These are phyloP conservation scores for Anastrepha obliqua DNA, from an alignment of 1,140 invertebrate species.

Conservation along the genomic window DNA sequence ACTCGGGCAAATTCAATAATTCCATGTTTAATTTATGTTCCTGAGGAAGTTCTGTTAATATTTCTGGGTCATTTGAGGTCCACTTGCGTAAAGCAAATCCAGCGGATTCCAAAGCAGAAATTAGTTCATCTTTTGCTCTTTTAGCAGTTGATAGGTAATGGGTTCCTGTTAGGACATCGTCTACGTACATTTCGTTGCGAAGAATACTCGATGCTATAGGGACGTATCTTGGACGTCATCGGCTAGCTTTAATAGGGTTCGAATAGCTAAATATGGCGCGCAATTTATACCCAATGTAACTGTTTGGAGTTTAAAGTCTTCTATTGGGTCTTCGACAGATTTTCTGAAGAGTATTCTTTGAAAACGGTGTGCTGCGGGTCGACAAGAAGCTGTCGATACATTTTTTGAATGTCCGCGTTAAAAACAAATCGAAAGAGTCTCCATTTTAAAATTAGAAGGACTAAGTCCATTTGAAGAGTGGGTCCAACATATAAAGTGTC, in stretches of 20 bases:
- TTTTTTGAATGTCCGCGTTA: conserved; percentile 65
- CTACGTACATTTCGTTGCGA: too few species aligned
- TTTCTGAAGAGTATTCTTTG: conserved; percentile 66
- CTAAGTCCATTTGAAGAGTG: conserved; percentile 51
- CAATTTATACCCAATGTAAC: too few species aligned
- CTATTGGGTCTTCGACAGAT: too few species aligned
- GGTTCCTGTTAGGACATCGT: too few species aligned
- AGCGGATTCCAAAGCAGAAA: too few species aligned
- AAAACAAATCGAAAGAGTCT: conserved; percentile 56
- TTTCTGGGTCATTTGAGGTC: neutral
- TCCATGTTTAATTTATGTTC: neutral
- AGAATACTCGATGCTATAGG: too few species aligned
- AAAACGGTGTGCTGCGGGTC: conserved; percentile 56
- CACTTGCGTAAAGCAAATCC: neutral
- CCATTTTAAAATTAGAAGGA: neutral
- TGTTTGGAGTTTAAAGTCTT: too few species aligned
- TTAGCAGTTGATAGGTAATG: too few species aligned
- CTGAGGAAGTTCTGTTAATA: neutral
- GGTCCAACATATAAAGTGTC: conserved; percentile 56
- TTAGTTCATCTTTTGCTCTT: neutral
- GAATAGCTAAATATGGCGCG: too few species aligned
- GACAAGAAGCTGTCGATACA: conserved; percentile 67
- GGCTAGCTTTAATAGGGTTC: too few species aligned
- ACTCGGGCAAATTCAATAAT: neutral
- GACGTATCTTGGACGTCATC: too few species aligned